These are phyloP conservation scores for Xanthia icteritia DNA, from an alignment of 2,888 invertebrate species.

Conservation along the genomic window DNA sequence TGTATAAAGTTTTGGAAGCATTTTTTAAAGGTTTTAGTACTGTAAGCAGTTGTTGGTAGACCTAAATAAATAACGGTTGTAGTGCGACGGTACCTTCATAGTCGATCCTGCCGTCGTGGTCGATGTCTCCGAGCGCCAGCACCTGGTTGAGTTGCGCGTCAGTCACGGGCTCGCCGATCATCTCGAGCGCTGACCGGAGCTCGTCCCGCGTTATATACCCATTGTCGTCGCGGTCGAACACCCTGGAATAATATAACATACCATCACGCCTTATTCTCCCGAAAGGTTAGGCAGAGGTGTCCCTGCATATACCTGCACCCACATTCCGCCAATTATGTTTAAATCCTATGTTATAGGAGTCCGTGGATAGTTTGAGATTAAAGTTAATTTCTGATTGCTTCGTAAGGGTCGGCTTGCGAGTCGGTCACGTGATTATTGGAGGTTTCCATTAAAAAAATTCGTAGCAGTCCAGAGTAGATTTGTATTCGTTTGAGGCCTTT, in stretches of 20 bases:
- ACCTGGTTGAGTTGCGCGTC: constrained; percentile 94
- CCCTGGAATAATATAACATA: constrained; percentile 86
- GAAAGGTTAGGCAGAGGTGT: background rate
- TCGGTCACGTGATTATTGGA: background rate
- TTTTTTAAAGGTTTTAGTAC: background rate
- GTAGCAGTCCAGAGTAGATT: background rate
- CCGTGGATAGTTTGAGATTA: background rate
- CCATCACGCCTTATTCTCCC: background rate
- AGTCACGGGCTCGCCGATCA: constrained; percentile 94
- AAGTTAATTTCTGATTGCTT: background rate
- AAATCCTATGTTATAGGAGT: no score
- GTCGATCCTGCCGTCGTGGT: constrained; percentile 95
- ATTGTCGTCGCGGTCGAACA: constrained; percentile 97
- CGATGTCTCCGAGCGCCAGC: constrained; percentile 93
- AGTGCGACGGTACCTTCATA: constrained; percentile 92
- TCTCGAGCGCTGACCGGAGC: constrained; percentile 94
- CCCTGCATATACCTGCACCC: no score
- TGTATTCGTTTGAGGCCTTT: background rate
- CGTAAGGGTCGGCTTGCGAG: background rate
- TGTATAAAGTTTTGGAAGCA: background rate
- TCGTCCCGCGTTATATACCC: constrained; percentile 96
- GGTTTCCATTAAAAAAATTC: background rate
- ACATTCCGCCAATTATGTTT: background rate
- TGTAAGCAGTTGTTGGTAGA: background rate
- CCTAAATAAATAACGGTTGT: background rate